phyloP scores from a whole-genome alignment of 2,888 invertebrate genomes.

The Crematogaster levior region DNA sequence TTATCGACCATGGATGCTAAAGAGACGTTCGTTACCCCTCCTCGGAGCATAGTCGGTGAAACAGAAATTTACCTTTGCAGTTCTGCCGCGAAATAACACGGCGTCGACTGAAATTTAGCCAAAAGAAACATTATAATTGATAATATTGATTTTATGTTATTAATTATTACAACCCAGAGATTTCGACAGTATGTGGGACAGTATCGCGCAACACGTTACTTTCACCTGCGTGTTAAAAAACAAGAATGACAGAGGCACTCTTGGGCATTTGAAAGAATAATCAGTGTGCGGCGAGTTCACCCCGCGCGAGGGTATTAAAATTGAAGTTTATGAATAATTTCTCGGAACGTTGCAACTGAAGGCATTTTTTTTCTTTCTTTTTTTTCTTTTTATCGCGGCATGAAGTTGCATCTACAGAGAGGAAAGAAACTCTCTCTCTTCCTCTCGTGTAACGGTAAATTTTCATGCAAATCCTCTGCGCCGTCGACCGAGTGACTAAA shows the following conservation, averaged over 20 bases:
- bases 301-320: conserved; percentile 1
- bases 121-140: background rate
- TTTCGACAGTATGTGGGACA: background rate
- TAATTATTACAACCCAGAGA: background rate
- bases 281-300: background rate
- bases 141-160: background rate
- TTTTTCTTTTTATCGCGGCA: background rate
- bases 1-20: background rate
- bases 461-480: conserved; percentile 68
- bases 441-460: conserved; percentile 49
- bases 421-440: too few species aligned
- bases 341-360: background rate
- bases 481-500: conserved; percentile 70
- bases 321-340: conserved; percentile 39
- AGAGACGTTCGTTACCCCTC: background rate
- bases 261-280: background rate
- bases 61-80: background rate
- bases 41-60: background rate
- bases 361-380: background rate
- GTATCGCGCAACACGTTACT: background rate
- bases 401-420: conserved; percentile 12
- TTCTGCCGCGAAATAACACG: too few species aligned
- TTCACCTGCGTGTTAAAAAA: background rate
- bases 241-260: background rate
- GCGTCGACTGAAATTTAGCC: background rate